Evolutionary conservation across 2,888 invertebrate genomes (phyloP).

Genomic region (Hydriomena furcata): DNA sequence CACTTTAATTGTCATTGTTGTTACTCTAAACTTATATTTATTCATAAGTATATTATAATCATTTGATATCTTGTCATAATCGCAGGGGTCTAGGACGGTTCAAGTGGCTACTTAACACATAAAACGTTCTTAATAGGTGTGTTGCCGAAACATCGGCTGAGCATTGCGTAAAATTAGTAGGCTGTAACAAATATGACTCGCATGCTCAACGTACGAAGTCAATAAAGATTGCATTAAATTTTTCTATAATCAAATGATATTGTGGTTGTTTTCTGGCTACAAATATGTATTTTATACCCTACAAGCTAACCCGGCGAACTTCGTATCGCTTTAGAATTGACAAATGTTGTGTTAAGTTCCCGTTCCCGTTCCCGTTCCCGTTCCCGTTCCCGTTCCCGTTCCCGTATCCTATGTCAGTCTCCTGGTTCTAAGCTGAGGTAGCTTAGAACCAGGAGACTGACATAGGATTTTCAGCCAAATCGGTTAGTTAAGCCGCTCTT

Average conservation of each 20-base stretch:
- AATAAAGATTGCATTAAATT: slow-evolving; percentile 14
- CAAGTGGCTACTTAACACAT: slow-evolving; percentile 45
- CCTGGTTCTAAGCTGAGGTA: no score
- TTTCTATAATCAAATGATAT: slow-evolving; percentile 1
- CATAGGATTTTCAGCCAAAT: no score
- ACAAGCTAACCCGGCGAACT: no score
- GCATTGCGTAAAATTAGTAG: slow-evolving; percentile 53
- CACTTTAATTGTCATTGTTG: slow-evolving; percentile 10
- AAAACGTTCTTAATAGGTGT: slow-evolving; percentile 44
- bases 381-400: no score
- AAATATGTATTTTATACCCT: no score
- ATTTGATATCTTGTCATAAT: slow-evolving; percentile 37
- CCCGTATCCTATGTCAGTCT: no score
- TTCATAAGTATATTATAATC: slow-evolving; percentile 39
- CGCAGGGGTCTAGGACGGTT: slow-evolving; percentile 50
- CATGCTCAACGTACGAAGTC: slow-evolving; percentile 27
- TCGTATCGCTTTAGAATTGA: no score
- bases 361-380: no score
- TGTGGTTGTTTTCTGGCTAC: not conserved
- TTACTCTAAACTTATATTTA: slow-evolving; percentile 9
- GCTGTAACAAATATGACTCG: slow-evolving; percentile 48
- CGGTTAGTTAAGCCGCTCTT: no score
- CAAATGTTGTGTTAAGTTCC: no score
- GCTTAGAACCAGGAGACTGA: no score
- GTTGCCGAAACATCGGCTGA: slow-evolving; percentile 40